Conservation (phyloP, 2,797 vertebrate species). For the Smutsia temminckii region DNA sequence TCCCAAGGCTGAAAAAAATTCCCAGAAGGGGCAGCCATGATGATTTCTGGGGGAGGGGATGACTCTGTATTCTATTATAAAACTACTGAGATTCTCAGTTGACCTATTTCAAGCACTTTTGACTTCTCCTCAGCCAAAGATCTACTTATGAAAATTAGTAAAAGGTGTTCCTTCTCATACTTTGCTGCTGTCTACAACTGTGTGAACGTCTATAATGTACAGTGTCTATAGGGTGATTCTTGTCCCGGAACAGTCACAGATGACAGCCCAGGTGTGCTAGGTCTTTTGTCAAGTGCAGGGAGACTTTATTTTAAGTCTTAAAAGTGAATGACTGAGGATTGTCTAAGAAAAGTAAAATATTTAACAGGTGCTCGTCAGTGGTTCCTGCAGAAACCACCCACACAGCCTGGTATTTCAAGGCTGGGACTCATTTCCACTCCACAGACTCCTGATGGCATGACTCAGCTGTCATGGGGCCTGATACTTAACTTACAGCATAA, state of each 20-base stretch:
- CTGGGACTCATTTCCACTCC: constrained; percentile 6
- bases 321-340: constrained; percentile 44
- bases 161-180: neutral
- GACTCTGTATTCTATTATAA: neutral
- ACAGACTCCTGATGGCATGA: constrained; percentile 23
- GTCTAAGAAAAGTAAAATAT: constrained; percentile 50
- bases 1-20: neutral
- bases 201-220: neutral
- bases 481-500: constrained; percentile 8
- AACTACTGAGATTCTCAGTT: neutral
- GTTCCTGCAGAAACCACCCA: constrained; percentile 39
- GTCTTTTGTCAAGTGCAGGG: neutral
- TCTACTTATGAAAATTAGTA: neutral
- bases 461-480: constrained; percentile 52
- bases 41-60: neutral
- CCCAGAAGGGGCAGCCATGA: neutral
- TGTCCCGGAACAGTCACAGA: neutral
- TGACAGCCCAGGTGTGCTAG: neutral
- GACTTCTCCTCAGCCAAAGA: neutral
- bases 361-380: constrained; percentile 57
- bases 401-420: constrained; percentile 51
- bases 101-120: neutral
- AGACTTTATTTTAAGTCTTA: constrained; percentile 28
- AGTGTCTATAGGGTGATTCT: rapidly evolving
- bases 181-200: neutral